Evolutionary conservation across 2,888 invertebrate species (phyloP), one percentile per base, ranked within the genome.

Genomic region (Eurytoma adleriae): DNA sequence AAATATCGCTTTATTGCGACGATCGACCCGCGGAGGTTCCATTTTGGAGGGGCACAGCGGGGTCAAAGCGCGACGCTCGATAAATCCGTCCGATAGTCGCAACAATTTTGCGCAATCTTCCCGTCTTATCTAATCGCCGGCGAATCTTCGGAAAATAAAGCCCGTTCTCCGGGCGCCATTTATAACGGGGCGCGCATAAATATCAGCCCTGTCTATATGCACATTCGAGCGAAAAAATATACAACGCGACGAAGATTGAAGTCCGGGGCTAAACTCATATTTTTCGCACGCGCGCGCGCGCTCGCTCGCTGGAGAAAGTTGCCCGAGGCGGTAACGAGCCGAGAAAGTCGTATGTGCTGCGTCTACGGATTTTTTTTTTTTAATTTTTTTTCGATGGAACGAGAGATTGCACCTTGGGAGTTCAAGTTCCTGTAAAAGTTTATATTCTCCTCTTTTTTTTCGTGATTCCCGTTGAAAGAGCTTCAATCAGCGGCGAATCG

Each of bases 261-360:
- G 16, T n/a, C 40, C 5, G 70, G 77, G 71, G 67, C 72, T 77
- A 78, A 72, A 67, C 59, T 78, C 66, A 27, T 64, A 64, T 71
- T 72, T 71, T 78, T 72, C 40, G 50, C 27, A 68, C 30, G 50
- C 27, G 54, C 2, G n/a, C n/a, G 56, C 3, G 10, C 18, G 27
- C 30, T 16, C 56, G 52, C 54, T 14, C 27, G 62, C 54, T 10
- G 48, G 78, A 73, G 78, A 78, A 78, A 78, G 68, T 78, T 68
- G 18, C 57, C 54, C 24, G 61, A 67, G 71, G 67, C 67, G 30
- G 61, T 78, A 72, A 73, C 68, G 68, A 78, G 70, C 16, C 30
- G 70, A 68, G 78, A 78, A 78, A 78, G 78, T 78, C 52, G 10
- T 30, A 52, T 50, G 10, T 12, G 16, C 30, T 13, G 30, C 40